phyloP scores from a whole-genome alignment of 2,888 invertebrate genomes.

The Zele albiditarsus region DNA sequence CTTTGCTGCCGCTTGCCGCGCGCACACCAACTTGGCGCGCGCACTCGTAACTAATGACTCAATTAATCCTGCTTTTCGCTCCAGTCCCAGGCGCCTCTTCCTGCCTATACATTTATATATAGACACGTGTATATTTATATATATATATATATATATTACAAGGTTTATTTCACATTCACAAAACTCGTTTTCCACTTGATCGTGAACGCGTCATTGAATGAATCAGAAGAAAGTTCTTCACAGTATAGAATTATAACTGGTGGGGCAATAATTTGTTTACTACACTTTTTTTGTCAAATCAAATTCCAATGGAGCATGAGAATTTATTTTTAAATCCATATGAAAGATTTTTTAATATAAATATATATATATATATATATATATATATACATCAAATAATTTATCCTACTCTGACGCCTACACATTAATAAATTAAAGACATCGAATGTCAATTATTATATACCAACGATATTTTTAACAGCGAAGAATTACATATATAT shows the following conservation, averaged over 20 bases:
- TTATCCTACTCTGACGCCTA: constrained; percentile 32
- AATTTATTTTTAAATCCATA: constrained; percentile 7
- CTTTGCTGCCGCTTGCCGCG: constrained; percentile 15
- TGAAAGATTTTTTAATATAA: background rate
- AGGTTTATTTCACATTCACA: constrained; percentile 31
- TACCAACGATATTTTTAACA: constrained; percentile 22
- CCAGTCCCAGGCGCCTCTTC: constrained; percentile 39
- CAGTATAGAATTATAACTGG: background rate
- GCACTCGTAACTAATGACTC: constrained; percentile 56
- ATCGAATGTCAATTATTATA: constrained; percentile 32
- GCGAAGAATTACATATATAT: background rate
- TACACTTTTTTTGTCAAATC: background rate
- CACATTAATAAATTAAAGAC: constrained; percentile 31
- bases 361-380: no score
- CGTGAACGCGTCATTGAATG: background rate
- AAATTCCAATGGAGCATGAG: background rate
- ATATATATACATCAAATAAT: constrained; percentile 7
- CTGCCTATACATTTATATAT: constrained; percentile 1
- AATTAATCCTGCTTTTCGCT: constrained; percentile 55
- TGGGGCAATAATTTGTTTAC: background rate
- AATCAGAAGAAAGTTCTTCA: constrained; percentile 6
- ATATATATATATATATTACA: background rate
- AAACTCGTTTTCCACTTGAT: constrained; percentile 35
- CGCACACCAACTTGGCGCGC: constrained; percentile 37
- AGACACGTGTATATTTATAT: background rate